Evolutionary conservation across 2,797 vertebrate genomes (phyloP), one percentile per base, ranked within the genome.

Genomic region (Anguilla anguilla): DNA sequence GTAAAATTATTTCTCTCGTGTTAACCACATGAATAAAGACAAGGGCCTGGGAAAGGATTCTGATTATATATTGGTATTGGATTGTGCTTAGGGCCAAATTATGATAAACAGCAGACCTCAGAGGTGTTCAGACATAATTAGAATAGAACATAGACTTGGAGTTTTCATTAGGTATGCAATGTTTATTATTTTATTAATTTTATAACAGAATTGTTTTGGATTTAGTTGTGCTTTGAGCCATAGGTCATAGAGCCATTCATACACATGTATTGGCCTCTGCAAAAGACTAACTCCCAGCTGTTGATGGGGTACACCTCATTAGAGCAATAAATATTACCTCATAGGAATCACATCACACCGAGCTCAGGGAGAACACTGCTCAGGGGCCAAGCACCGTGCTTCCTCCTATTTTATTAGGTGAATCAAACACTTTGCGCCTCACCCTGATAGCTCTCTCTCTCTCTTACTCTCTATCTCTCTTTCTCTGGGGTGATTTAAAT

Each of bases 21-120:
- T 49, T 81, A 82, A 82, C 79, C 79, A 51, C 79, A 79, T 46
- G 77, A 81, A 51, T 82, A n/a, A 51, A 7, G 79, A 82, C 9
- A 46, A 51, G 46, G 79, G 19, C 46, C 31, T 10, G 72, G 31
- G 72, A 35, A 35, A 74, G 19, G 28, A 35, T 81, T 46, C 13
- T 49, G 77, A 46, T 81, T 46, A 81, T 43, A 43, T 25, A 81
- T 46, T 81, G 46, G 77, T 46, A 35, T 46, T 81, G 77, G 77
- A 81, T 22, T 22, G 39, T 81, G 77, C 10, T 82, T n/a, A 7
- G 43, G 43, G 6, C 43, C 25, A 6, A 51, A 6, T 49, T 22
- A 82, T n/a, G 46, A 82, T 49, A 82, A 49, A 82, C 46, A 51
- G 19, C 79, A 82, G 79, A 51, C 46, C 46, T 51, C 22, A 51